These are phyloP conservation scores for Pyrocoelia pectoralis DNA, from an alignment of 2,888 invertebrate species.

Conservation along the genomic window DNA sequence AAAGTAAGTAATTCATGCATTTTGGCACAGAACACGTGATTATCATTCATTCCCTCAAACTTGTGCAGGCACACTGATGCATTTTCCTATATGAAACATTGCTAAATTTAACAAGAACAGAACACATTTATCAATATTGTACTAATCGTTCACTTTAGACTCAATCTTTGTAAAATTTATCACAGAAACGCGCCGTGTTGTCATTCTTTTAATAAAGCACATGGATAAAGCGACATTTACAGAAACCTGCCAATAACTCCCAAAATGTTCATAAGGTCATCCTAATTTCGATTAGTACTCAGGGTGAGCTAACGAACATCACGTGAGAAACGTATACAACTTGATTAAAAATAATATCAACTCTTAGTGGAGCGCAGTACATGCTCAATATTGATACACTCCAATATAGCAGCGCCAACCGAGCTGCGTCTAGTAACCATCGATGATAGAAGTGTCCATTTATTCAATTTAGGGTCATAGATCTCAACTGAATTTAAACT, in stretches of 20 bases:
- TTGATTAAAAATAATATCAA: slow-evolving; percentile 18
- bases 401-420: slow-evolving; percentile 71
- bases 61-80: slow-evolving; percentile 8
- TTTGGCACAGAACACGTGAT: slow-evolving; percentile 9
- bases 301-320: no score
- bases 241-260: background rate
- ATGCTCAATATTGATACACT: slow-evolving; percentile 68
- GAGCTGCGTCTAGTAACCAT: slow-evolving; percentile 72
- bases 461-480: slow-evolving; percentile 70
- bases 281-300: no score
- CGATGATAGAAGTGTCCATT: slow-evolving; percentile 72
- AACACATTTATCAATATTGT: no score
- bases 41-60: background rate
- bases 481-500: slow-evolving; percentile 74
- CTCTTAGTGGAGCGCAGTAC: slow-evolving; percentile 49
- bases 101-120: background rate
- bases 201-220: slow-evolving; percentile 1
- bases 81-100: background rate
- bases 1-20: background rate
- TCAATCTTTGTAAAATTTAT: background rate
- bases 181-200: slow-evolving; percentile 2
- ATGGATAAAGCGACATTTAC: background rate
- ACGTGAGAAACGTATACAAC: no score
- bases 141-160: background rate
- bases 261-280: no score